Conservation (phyloP, 2,113 vertebrate genomes). For the Orthonyx spaldingii region DNA sequence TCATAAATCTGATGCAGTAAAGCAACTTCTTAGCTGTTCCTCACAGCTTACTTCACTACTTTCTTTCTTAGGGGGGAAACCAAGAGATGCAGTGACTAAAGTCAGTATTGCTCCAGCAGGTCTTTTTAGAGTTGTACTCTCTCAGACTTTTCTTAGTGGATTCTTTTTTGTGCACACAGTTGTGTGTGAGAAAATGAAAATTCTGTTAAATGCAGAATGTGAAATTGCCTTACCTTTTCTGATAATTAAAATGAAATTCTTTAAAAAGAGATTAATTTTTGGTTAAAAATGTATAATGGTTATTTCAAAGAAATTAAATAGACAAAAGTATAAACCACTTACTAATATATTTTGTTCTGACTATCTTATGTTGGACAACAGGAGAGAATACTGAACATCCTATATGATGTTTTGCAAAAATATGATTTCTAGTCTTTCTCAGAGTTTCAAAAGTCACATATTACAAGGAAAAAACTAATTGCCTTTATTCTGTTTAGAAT, state of each 20-base stretch:
- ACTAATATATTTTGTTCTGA: not conserved
- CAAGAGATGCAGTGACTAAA: conserved; percentile 10
- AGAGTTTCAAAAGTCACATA: not conserved
- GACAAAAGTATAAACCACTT: not conserved
- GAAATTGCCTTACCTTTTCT: conserved; percentile 25
- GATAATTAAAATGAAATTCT: not conserved
- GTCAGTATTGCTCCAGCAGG: not conserved
- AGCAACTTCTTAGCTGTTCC: not conserved
- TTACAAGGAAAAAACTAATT: not conserved
- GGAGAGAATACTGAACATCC: not conserved
- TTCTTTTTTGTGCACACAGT: not conserved
- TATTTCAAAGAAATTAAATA: not conserved
- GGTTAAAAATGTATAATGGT: not conserved
- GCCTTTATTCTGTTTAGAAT: not conserved
- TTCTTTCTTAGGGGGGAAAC: not conserved
- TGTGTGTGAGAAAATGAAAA: conserved; percentile 54
- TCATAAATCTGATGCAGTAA: not conserved
- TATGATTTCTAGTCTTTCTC: not conserved
- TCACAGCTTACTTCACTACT: not conserved
- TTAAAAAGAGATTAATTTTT: not conserved
- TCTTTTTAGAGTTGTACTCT: not conserved
- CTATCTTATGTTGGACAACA: not conserved
- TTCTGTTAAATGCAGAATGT: conserved; percentile 33
- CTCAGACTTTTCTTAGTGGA: not conserved
- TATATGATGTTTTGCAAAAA: not conserved